Evolutionary conservation across 1,140 invertebrate genomes (phyloP).

Genomic region (Stegodyphus mimosarum): DNA sequence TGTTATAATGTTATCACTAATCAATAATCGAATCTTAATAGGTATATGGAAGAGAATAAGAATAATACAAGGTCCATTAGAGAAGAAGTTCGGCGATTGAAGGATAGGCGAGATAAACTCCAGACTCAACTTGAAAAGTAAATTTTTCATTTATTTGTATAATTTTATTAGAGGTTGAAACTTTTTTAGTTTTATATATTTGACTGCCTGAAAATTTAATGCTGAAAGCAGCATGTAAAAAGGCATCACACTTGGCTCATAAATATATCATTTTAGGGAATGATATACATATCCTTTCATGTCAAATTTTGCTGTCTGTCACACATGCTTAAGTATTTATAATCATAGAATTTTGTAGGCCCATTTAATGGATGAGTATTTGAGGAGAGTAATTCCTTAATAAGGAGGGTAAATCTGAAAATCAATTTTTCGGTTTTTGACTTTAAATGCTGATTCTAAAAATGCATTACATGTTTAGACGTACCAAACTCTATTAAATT

Average conservation of each 20-base stretch:
- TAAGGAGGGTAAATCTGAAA: too few relatives aligned
- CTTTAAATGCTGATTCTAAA: too few relatives aligned
- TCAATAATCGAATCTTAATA: neutral
- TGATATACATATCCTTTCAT: too few relatives aligned
- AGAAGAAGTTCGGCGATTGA: conserved; percentile 69
- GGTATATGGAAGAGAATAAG: conserved; percentile 71
- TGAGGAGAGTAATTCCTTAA: too few relatives aligned
- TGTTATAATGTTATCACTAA: too few relatives aligned
- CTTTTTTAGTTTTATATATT: neutral
- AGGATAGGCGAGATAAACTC: conserved; percentile 67
- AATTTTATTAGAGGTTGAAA: conserved; percentile 60
- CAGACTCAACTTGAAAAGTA: conserved; percentile 69
- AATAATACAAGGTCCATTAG: conserved; percentile 68
- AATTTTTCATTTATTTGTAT: conserved; percentile 59
- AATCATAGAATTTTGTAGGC: too few relatives aligned
- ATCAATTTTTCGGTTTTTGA: too few relatives aligned
- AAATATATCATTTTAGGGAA: neutral
- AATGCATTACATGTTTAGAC: too few relatives aligned
- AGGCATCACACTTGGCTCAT: neutral
- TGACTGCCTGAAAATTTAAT: neutral
- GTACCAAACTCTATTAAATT: too few relatives aligned
- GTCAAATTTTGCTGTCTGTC: too few relatives aligned
- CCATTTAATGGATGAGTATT: too few relatives aligned
- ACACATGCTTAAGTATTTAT: too few relatives aligned
- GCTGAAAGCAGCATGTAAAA: neutral